Evolutionary conservation across 2,888 invertebrate species (phyloP).

Genomic region (Marronus borbonicus): DNA sequence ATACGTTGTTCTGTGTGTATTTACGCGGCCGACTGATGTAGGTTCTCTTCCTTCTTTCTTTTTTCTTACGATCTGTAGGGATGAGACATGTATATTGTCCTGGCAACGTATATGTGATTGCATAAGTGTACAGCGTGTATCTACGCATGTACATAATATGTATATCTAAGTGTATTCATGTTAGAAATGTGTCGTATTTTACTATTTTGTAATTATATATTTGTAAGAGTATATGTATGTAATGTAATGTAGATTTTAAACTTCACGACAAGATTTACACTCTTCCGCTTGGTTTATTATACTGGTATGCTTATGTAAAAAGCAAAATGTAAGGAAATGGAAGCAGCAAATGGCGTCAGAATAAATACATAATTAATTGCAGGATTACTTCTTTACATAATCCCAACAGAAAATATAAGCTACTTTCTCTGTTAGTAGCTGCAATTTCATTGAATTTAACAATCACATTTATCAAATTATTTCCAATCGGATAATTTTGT

Average conservation of each 20-base stretch:
- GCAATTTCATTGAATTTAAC: too few species aligned
- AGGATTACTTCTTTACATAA: too few species aligned
- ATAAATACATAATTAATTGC: too few species aligned
- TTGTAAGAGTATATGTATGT: background rate
- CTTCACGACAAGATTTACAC: too few species aligned
- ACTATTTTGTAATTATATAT: slow-evolving; percentile 9
- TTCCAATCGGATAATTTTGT: too few species aligned
- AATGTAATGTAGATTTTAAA: background rate
- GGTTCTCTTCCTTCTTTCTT: background rate
- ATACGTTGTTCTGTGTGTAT: slow-evolving; percentile 38
- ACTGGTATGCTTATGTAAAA: too few species aligned
- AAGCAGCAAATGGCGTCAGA: too few species aligned
- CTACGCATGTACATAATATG: background rate
- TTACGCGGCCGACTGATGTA: slow-evolving; percentile 10
- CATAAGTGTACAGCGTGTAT: slow-evolving; percentile 3
- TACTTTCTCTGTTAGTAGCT: too few species aligned
- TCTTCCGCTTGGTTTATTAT: too few species aligned
- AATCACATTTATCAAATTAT: too few species aligned
- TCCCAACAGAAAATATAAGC: too few species aligned
- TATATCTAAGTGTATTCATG: slow-evolving; percentile 2
- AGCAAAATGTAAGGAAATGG: too few species aligned
- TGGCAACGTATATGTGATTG: background rate
- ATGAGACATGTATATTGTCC: slow-evolving; percentile 1
- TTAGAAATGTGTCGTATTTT: slow-evolving; percentile 18
- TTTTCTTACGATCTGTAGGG: background rate